Conservation (phyloP, 2,113 vertebrate species). For the Octodon degus region DNA sequence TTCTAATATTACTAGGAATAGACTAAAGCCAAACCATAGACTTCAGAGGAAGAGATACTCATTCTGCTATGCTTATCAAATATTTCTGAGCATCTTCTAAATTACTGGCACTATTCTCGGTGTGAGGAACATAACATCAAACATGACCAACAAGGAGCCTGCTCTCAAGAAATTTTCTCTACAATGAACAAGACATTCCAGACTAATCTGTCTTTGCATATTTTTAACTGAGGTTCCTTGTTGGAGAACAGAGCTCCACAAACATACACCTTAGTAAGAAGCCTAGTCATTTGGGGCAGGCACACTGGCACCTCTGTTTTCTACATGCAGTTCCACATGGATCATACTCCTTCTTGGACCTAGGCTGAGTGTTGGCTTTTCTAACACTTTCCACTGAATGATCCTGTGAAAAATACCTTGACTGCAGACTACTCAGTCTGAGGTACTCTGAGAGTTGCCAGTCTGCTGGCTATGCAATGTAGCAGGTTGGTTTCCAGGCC, state of each 20-base stretch:
- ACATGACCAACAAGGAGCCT: not conserved
- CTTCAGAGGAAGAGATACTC: not conserved
- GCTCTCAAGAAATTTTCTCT: not conserved
- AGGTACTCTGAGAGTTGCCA: not conserved
- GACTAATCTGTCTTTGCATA: not conserved
- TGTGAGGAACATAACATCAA: not conserved
- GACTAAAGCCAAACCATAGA: not conserved
- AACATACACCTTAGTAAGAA: not conserved
- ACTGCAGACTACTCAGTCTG: not conserved
- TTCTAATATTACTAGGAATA: not conserved
- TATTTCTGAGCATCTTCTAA: not conserved
- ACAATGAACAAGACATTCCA: not conserved
- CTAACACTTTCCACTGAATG: not conserved
- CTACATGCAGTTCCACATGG: not conserved
- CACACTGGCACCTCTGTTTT: fast-evolving
- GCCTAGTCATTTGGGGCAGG: not conserved
- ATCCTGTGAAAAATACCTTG: not conserved
- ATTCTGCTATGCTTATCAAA: not conserved
- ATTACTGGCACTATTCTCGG: not conserved
- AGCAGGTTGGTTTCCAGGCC: not conserved
- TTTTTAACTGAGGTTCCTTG: not conserved
- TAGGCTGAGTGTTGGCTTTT: not conserved
- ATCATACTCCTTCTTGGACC: not conserved
- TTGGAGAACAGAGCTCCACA: not conserved
- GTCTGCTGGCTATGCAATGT: not conserved